Base-by-base conservation (phyloP, 2,113 vertebrate species). In the Ameiurus melas region DNA sequence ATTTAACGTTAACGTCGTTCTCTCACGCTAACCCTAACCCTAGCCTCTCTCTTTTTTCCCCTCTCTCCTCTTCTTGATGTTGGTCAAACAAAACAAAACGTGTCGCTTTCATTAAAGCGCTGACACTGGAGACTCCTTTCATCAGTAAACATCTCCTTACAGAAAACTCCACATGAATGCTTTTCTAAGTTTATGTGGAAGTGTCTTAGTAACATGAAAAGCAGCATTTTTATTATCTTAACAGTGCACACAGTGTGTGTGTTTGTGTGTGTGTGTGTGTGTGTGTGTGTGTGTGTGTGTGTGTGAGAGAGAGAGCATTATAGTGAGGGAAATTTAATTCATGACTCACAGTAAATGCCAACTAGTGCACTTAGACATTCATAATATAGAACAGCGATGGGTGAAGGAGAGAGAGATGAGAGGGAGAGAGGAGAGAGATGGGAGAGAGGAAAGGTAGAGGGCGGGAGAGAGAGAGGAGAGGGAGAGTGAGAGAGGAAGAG, bases 261-360 rank as follows among this genome's bases (percentile, higher is more conserved):
- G 73, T 75, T 47, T 79, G 77, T 55, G 53, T 55, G 53, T 80
- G 73, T 73, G 47, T 53, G 77, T 53, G 77, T 53, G 43, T 53
- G 77, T n/a, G 77, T n/a, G 77, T 53, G 51, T 57, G 22, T 51
- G 79, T 33, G 79, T 57, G 79, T 57, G 78, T 57, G 51, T 51
- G 47, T 51, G 47, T 47, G 47, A 43, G 78, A 19, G 53, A 33
- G 78, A 22, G 57, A 5, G 77, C 6, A 25, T 17, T 33, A 53
- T 57, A 30, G 51, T 30, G 77, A 55, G 51, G 20, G 43, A 77
- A 78, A n/a, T 79, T n/a, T 55, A 79, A 79, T 79, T 55, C 51
- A 79, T n/a, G 51, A 55, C 77, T 79, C 47, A 53, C 27, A 79
- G 77, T 55, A 79, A 53, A 79, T 79, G 77, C 77, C 77, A 79